phyloP scores from a whole-genome alignment of 2,113 vertebrate genomes.

The Salminus brasiliensis region DNA sequence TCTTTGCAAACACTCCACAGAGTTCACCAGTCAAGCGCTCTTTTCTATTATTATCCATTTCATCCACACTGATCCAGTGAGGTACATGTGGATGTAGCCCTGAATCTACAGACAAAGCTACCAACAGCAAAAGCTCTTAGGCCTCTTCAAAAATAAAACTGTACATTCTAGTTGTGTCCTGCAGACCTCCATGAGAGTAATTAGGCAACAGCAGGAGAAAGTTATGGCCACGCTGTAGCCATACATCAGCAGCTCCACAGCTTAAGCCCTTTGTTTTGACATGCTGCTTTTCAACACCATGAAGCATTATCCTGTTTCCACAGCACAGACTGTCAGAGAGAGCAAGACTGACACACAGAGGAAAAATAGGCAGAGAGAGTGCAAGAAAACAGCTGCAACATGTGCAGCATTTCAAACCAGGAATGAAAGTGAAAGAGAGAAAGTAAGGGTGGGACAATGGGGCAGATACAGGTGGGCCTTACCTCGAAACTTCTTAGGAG shows the following conservation, averaged over 20 bases:
- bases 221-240: neutral
- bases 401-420: neutral
- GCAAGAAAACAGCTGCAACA: neutral
- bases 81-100: neutral
- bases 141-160: neutral
- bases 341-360: neutral
- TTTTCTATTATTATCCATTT: too few species aligned
- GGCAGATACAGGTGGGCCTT: slow-evolving; percentile 51
- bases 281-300: neutral
- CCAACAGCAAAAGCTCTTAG: neutral
- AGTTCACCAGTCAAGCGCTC: too few species aligned
- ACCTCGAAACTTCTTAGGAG: slow-evolving; percentile 99
- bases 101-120: neutral
- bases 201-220: neutral
- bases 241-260: neutral
- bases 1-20: too few species aligned
- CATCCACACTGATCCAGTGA: too few species aligned
- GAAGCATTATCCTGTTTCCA: neutral
- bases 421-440: neutral
- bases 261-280: slow-evolving; percentile 3
- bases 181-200: neutral
- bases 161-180: neutral
- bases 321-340: neutral
- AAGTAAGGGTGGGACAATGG: neutral
- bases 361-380: neutral